Percentiles rank a stretch among this genome's conserved stretches.
Evolutionary conservation across 2,797 vertebrate genomes (phyloP).

Genomic region (Tolypeutes matacus): DNA sequence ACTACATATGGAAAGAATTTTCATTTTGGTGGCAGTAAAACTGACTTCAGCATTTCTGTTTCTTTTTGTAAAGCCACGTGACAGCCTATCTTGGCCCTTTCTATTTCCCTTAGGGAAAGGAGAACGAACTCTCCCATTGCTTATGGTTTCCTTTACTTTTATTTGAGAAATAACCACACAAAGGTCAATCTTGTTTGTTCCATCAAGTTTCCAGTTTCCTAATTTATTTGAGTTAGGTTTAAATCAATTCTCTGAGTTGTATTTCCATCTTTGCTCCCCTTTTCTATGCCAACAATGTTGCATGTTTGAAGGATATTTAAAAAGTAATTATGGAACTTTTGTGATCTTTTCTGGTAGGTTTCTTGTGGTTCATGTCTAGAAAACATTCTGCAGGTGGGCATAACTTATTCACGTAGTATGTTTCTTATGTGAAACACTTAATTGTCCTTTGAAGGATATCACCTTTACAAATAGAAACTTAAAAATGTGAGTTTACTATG

Average conservation of each 20-base stretch:
- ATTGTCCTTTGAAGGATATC: neutral
- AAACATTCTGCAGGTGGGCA: neutral
- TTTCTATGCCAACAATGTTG: neutral
- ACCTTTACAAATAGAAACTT: constrained; percentile 43
- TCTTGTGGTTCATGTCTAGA: neutral
- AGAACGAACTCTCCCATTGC: constrained; percentile 31
- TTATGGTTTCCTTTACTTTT: constrained; percentile 53
- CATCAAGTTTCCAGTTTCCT: neutral
- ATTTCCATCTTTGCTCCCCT: neutral
- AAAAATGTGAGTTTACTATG: neutral
- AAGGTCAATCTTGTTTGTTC: neutral
- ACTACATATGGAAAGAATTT: neutral
- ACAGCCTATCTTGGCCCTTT: neutral
- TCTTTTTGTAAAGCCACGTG: neutral
- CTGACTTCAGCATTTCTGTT: neutral
- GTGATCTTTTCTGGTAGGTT: neutral
- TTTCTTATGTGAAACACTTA: neutral
- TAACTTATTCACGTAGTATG: neutral
- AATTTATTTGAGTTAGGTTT: neutral
- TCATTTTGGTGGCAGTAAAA: neutral
- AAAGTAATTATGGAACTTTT: neutral
- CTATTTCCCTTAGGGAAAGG: neutral
- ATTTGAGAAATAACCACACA: constrained; percentile 59
- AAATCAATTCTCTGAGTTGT: neutral
- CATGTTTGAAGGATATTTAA: neutral